Evolutionary conservation across 2,888 invertebrate genomes (phyloP).

Genomic region (Pandemis corylana): DNA sequence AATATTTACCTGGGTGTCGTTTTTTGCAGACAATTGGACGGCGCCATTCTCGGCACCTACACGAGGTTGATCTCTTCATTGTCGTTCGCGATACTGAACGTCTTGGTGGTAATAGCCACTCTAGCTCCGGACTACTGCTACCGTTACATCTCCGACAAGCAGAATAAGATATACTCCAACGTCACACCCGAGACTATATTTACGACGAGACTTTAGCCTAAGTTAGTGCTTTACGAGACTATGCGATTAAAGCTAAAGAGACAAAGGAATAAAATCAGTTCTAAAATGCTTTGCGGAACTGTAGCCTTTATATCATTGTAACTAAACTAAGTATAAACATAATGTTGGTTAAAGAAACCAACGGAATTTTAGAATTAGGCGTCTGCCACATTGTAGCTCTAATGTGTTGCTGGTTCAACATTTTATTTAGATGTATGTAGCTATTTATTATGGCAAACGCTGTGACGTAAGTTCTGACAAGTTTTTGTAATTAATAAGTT

Average conservation of each 20-base stretch:
- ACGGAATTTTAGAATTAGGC: no score
- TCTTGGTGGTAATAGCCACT: slow-evolving; percentile 76
- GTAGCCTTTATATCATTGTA: no score
- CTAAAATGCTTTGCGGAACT: neutral
- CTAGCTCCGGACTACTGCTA: slow-evolving; percentile 84
- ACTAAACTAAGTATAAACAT: no score
- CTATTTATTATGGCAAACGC: no score
- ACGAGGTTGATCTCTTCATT: slow-evolving; percentile 83
- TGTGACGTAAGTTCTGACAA: no score
- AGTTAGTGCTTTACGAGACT: neutral
- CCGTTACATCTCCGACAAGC: slow-evolving; percentile 60
- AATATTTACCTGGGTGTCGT: no score
- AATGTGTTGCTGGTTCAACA: no score
- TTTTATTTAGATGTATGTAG: no score
- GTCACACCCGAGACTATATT: slow-evolving; percentile 3
- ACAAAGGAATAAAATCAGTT: no score
- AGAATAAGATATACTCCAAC: slow-evolving; percentile 45
- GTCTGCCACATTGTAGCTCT: no score
- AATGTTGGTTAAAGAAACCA: no score
- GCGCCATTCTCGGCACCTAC: slow-evolving; percentile 86
- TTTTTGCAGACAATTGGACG: slow-evolving; percentile 68
- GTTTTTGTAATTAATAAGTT: no score
- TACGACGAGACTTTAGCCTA: slow-evolving; percentile 18
- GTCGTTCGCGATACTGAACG: slow-evolving; percentile 85
- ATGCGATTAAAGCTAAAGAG: neutral